Conservation (phyloP, 37 sponge, comb jelly and placozoan species). For the Cliona cf. orientalis region DNA sequence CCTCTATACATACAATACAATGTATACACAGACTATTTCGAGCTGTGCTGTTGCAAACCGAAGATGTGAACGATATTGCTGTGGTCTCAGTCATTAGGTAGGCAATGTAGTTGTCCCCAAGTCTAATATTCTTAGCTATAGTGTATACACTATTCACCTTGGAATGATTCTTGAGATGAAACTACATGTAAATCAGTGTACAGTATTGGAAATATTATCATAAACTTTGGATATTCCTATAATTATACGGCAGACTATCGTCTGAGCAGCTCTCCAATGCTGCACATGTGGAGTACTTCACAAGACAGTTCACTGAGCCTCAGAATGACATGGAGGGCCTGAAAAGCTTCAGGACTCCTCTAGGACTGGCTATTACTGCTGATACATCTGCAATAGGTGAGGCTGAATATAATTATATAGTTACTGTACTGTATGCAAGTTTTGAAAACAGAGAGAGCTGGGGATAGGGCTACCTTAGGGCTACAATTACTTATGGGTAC, state of each 20-base stretch:
- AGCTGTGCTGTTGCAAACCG: conserved; percentile 40
- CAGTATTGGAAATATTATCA: background rate
- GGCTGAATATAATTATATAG: too few relatives aligned
- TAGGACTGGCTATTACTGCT: conserved; percentile 10
- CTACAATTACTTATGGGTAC: too few relatives aligned
- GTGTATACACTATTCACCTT: too few relatives aligned
- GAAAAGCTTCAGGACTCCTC: background rate
- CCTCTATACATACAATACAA: background rate
- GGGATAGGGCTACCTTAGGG: too few relatives aligned
- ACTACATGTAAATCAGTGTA: background rate
- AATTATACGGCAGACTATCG: conserved; percentile 4
- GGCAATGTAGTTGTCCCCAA: too few relatives aligned
- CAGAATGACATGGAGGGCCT: background rate
- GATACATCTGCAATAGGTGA: conserved; percentile 20
- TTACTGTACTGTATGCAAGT: too few relatives aligned
- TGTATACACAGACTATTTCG: conserved; percentile 16
- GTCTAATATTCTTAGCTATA: too few relatives aligned
- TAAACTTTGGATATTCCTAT: background rate
- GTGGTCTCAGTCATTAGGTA: conserved; percentile 49
- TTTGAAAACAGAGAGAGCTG: too few relatives aligned
- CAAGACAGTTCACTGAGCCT: conserved; percentile 4
- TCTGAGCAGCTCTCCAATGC: background rate
- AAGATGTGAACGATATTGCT: conserved; percentile 14
- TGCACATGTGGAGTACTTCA: conserved; percentile 31
- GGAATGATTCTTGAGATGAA: background rate